Conservation (phyloP, 1,140 invertebrate genomes). For the Apis florea region DNA sequence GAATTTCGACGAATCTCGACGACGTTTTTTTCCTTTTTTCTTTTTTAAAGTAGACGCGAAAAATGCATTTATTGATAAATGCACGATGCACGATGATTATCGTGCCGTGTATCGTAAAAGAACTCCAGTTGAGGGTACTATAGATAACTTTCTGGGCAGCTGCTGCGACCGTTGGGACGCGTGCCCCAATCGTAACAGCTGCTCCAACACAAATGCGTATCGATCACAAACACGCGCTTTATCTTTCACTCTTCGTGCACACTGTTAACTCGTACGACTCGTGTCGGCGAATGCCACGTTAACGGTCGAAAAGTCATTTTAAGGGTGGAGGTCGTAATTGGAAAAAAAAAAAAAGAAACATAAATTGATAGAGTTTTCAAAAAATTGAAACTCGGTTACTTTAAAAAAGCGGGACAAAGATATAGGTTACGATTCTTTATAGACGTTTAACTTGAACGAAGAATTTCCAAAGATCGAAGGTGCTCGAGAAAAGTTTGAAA, state of each 20-base stretch:
- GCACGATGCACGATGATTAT: not conserved
- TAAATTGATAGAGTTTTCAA: not conserved
- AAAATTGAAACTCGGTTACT: not conserved
- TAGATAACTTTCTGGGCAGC: slow-evolving; percentile 75
- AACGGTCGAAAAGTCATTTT: slow-evolving; percentile 64
- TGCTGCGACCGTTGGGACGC: slow-evolving; percentile 78
- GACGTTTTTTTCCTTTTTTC: not conserved
- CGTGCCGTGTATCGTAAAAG: slow-evolving; percentile 15
- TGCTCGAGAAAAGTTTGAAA: not conserved
- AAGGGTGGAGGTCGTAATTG: slow-evolving; percentile 19
- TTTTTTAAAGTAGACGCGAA: no score
- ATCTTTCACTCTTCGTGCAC: slow-evolving; percentile 42
- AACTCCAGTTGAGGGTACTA: slow-evolving; percentile 63
- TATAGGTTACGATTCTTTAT: no score
- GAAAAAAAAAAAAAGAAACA: not conserved
- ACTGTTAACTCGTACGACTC: slow-evolving; percentile 27
- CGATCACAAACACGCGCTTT: slow-evolving; percentile 60
- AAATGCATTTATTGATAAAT: not conserved
- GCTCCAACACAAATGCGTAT: slow-evolving; percentile 65
- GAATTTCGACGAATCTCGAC: no score
- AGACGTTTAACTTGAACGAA: not conserved
- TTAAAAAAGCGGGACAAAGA: no score
- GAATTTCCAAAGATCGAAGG: not conserved
- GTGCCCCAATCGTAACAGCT: slow-evolving; percentile 74
- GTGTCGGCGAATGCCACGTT: slow-evolving; percentile 17